Conservation (phyloP, 1,140 invertebrate species). For the Notospermus geniculatus region DNA sequence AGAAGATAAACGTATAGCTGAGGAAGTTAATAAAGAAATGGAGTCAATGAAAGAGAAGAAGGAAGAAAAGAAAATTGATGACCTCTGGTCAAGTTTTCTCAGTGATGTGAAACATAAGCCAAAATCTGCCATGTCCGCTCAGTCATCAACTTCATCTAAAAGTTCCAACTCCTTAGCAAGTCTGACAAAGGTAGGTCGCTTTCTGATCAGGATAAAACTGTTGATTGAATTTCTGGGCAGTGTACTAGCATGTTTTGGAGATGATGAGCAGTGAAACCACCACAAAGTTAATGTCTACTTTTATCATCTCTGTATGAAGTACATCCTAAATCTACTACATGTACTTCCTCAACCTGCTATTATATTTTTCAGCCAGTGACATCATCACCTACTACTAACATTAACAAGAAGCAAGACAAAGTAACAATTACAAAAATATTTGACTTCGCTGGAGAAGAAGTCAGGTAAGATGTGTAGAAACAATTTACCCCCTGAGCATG, state of each 20-base stretch:
- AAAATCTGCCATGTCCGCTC: constrained; percentile 22
- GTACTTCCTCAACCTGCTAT: background rate
- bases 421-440: constrained; percentile 51
- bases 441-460: constrained; percentile 53
- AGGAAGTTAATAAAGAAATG: constrained; percentile 32
- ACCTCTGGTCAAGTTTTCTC: constrained; percentile 50
- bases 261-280: no score
- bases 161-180: constrained; percentile 9
- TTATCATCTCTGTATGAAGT: background rate
- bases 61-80: constrained; percentile 45
- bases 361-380: constrained; percentile 17
- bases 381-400: constrained; percentile 12
- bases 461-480: constrained; percentile 40
- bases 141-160: constrained; percentile 13
- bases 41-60: constrained; percentile 32
- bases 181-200: background rate
- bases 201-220: no score
- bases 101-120: constrained; percentile 38
- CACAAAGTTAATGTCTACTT: no score
- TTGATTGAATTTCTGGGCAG: no score
- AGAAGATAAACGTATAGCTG: constrained; percentile 25
- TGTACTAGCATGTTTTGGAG: no score
- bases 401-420: constrained; percentile 26
- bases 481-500: no score
- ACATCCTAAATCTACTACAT: background rate